phyloP scores from a whole-genome alignment of 2,113 vertebrate genomes.

The Elaphurus davidianus region DNA sequence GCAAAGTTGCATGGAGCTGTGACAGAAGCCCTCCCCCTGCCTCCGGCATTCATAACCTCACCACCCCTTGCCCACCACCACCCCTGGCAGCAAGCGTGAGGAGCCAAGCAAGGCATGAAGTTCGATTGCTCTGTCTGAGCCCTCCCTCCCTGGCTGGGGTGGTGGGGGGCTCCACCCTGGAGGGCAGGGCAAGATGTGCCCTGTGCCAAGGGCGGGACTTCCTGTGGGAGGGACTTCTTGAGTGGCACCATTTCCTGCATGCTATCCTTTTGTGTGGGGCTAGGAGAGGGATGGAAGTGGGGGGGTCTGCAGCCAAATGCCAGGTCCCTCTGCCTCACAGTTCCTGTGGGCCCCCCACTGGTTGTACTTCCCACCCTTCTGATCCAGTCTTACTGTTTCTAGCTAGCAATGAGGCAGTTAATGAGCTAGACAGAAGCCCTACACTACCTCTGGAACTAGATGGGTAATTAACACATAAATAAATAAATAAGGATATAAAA shows the following conservation, averaged over 20 bases:
- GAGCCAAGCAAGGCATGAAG: neutral
- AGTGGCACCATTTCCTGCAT: neutral
- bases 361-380: neutral
- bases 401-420: conserved; percentile 34
- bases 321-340: accelerated
- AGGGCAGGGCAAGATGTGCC: neutral
- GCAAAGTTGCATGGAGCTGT: neutral
- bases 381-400: neutral
- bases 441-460: conserved; percentile 33
- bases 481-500: conserved; percentile 53
- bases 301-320: neutral
- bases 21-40: neutral
- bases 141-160: too few species aligned
- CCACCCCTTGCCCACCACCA: neutral
- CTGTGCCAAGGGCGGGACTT: neutral
- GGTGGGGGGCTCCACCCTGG: too few species aligned
- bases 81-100: accelerated
- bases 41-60: neutral
- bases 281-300: too few species aligned
- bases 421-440: conserved; percentile 24
- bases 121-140: neutral
- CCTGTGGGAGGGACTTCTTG: conserved; percentile 7
- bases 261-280: neutral
- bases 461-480: conserved; percentile 56
- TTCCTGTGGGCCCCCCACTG: neutral